A percentile compares a stretch with the other conserved stretches of the same genome.
Conservation (phyloP, 2,113 vertebrate species). For the Spheniscus mendiculus region DNA sequence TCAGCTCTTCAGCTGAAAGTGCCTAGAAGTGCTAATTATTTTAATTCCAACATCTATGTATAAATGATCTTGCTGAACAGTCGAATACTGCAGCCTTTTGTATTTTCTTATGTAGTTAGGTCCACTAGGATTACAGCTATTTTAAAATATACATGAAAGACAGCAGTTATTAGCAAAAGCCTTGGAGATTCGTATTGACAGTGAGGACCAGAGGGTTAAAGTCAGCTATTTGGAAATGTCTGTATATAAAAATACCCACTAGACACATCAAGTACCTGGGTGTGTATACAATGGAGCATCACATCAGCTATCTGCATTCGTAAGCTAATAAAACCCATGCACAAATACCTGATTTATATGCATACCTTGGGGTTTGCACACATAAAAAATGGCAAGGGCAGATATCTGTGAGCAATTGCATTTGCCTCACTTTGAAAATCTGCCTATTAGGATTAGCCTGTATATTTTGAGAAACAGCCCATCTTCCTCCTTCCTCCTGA, state of each 20-base stretch:
- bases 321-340: neutral
- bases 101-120: neutral
- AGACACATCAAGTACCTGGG: neutral
- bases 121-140: neutral
- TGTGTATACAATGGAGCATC: neutral
- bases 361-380: neutral
- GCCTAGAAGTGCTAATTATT: neutral
- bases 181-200: neutral
- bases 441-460: neutral
- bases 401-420: neutral
- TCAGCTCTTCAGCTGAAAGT: neutral
- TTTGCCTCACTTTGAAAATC: neutral
- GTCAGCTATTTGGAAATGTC: neutral
- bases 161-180: neutral
- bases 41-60: neutral
- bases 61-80: neutral
- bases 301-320: neutral
- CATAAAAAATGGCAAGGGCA: neutral
- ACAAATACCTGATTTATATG: neutral
- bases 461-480: neutral
- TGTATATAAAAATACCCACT: neutral
- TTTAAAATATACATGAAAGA: constrained; percentile 27
- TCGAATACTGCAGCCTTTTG: neutral
- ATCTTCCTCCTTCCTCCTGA: neutral
- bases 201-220: constrained; percentile 20